Conservation (phyloP, 2,113 vertebrate species). For the Leucosticte australis region DNA sequence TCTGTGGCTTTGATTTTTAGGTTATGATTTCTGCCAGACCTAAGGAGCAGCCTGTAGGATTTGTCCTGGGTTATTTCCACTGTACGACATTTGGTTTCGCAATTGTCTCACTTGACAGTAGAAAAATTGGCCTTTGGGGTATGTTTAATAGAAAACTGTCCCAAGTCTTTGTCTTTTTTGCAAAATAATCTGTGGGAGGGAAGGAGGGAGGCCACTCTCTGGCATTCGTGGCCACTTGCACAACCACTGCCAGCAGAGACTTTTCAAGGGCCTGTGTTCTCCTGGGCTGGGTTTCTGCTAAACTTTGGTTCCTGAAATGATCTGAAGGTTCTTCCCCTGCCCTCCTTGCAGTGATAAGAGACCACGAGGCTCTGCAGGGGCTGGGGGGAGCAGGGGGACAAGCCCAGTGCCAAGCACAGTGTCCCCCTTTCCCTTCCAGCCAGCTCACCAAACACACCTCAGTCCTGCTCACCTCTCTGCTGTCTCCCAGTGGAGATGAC, state of each 20-base stretch:
- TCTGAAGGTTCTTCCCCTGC: background rate
- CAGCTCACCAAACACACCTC: background rate
- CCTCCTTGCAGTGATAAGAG: background rate
- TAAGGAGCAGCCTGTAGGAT: conserved; percentile 25
- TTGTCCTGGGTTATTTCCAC: conserved; percentile 50
- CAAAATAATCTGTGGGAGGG: conserved; percentile 44
- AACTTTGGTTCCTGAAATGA: background rate
- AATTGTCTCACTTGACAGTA: conserved; percentile 16
- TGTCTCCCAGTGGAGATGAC: background rate
- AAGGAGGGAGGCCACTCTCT: conserved; percentile 22
- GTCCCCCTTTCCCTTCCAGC: background rate
- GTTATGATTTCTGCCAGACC: conserved; percentile 15
- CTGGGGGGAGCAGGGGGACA: background rate
- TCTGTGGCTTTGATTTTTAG: conserved; percentile 10
- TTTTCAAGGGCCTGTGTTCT: background rate
- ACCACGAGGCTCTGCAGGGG: background rate
- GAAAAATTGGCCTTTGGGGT: conserved; percentile 18
- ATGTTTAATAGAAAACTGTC: conserved; percentile 5
- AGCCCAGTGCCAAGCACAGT: background rate
- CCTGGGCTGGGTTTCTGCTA: background rate
- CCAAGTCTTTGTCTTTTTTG: conserved; percentile 41
- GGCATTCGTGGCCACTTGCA: conserved; percentile 23
- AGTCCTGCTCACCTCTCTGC: background rate
- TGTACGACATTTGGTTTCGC: conserved; percentile 19
- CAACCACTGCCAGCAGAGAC: conserved; percentile 35